phyloP scores from a whole-genome alignment of 2,113 vertebrate genomes.

The Zingel zingel region DNA sequence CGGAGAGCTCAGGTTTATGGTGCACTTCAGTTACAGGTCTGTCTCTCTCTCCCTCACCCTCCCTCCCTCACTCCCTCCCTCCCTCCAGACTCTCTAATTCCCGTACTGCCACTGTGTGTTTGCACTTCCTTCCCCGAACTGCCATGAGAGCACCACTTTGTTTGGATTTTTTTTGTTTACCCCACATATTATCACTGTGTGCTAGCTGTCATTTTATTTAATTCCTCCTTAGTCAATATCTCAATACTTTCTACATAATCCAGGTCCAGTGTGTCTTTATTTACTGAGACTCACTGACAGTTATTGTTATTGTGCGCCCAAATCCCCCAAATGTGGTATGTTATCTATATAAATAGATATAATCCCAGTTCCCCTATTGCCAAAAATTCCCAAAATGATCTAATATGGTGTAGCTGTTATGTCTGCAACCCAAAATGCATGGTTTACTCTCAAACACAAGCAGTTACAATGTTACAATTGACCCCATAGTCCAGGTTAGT shows the following conservation, averaged over 20 bases:
- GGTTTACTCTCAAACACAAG: too few relatives aligned
- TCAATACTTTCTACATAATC: not conserved
- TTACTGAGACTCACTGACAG: slow-evolving; percentile 7
- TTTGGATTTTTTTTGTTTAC: not conserved
- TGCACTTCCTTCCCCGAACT: slow-evolving; percentile 66
- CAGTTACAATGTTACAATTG: too few relatives aligned
- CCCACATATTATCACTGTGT: not conserved
- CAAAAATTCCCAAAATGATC: not conserved
- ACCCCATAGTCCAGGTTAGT: too few relatives aligned
- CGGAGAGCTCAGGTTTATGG: slow-evolving; percentile 41
- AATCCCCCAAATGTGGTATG: too few relatives aligned
- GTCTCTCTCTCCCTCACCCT: not conserved
- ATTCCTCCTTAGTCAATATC: not conserved
- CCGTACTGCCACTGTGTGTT: slow-evolving; percentile 37
- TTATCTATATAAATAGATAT: too few relatives aligned
- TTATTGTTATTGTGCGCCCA: not conserved
- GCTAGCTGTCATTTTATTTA: not conserved
- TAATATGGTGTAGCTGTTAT: too few relatives aligned
- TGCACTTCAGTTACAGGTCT: slow-evolving; percentile 20
- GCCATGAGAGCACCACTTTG: not conserved
- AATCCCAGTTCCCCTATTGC: too few relatives aligned
- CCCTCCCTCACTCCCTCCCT: not conserved
- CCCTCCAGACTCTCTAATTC: slow-evolving; percentile 16
- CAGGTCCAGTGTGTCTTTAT: slow-evolving; percentile 51
- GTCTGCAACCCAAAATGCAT: too few relatives aligned